These are phyloP conservation scores for Xyliphius kryptos DNA, from an alignment of 2,113 vertebrate genomes.

Conservation along the genomic window DNA sequence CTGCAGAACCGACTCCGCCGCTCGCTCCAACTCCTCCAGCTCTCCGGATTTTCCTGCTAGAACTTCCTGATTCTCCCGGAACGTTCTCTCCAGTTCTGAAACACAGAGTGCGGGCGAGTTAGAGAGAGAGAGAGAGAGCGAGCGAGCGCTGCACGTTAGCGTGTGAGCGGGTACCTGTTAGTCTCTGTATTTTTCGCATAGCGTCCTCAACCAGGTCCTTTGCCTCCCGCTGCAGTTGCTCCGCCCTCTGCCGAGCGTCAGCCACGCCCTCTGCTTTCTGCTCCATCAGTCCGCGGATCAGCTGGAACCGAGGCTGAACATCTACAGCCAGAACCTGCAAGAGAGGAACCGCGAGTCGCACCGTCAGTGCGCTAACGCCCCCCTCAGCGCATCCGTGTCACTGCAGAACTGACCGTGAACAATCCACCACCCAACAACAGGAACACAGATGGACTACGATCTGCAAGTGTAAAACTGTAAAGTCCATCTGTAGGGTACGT, in stretches of 20 bases:
- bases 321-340: conserved; percentile 71
- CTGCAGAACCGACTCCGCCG: conserved; percentile 69
- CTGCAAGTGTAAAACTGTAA: no score
- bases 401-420: no score
- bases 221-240: conserved; percentile 79
- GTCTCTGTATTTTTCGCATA: conserved; percentile 73
- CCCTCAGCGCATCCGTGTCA: no score
- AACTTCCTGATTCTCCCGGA: conserved; percentile 76
- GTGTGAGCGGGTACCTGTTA: conserved; percentile 73
- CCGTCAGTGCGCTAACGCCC: no score
- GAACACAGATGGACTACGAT: no score
- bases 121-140: background rate
- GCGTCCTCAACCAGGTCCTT: conserved; percentile 78
- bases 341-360: background rate
- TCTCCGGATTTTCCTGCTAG: conserved; percentile 80
- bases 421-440: no score
- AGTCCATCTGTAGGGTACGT: no score
- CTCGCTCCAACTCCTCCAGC: conserved; percentile 72
- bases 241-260: conserved; percentile 72
- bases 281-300: conserved; percentile 69
- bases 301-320: conserved; percentile 69
- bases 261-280: conserved; percentile 71
- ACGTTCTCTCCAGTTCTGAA: conserved; percentile 82
- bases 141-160: background rate
- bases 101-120: background rate